Percentiles rank a stretch among this genome's conserved stretches.
These are phyloP conservation scores for Psammodynastes pulverulentus DNA, from an alignment of 2,113 vertebrate genomes.

Conservation along the genomic window DNA sequence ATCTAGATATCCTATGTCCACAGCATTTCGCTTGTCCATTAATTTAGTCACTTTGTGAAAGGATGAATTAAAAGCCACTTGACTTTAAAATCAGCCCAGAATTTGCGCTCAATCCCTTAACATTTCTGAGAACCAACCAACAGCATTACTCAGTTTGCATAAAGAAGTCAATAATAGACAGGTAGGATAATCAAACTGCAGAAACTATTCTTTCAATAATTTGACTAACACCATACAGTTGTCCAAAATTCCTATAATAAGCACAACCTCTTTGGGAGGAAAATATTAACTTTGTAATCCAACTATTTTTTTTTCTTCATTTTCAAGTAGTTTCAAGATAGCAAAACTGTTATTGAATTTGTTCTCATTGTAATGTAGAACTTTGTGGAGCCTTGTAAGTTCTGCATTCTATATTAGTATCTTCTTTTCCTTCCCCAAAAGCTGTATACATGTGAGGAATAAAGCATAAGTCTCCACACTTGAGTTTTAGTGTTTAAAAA, in stretches of 20 bases:
- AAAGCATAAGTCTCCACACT: neutral
- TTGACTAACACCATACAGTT: fast-evolving
- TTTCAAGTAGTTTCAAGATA: conserved; percentile 15
- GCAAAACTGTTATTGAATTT: neutral
- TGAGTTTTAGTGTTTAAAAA: neutral
- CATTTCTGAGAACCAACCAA: neutral
- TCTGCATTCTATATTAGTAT: neutral
- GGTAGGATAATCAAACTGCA: neutral
- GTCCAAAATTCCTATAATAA: conserved; percentile 1
- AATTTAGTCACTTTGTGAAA: neutral
- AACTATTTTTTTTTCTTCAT: neutral
- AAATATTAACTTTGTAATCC: conserved; percentile 24
- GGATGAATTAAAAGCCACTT: neutral
- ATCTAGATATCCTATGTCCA: neutral
- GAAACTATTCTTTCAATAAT: conserved; percentile 1
- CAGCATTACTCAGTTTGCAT: neutral
- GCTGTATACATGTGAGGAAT: neutral
- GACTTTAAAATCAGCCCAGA: neutral
- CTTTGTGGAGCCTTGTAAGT: neutral
- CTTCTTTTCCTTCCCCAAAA: neutral
- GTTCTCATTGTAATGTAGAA: neutral
- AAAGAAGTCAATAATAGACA: neutral
- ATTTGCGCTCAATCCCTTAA: neutral
- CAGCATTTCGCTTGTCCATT: neutral
- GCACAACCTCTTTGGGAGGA: conserved; percentile 18